Evolutionary conservation across 2,888 invertebrate genomes (phyloP).

Genomic region (Sphecodes monilicornis): DNA sequence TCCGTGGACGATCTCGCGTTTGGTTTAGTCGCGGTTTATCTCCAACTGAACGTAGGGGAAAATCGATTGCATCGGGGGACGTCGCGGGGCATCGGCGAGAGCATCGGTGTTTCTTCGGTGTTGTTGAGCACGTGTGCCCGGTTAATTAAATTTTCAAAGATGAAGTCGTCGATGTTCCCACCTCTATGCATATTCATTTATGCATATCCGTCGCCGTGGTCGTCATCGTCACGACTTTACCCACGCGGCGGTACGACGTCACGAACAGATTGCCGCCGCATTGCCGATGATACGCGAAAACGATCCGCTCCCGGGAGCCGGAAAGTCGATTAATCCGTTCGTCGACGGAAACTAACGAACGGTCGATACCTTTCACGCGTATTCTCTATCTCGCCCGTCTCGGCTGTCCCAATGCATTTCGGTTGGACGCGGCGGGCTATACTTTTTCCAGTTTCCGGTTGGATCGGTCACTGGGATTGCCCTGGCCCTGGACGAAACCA

Average conservation of each 20-base stretch:
- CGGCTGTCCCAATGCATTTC: background rate
- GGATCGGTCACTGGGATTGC: background rate
- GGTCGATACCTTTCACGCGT: slow-evolving; percentile 15
- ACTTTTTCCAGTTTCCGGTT: background rate
- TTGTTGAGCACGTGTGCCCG: slow-evolving; percentile 49
- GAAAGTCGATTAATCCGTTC: slow-evolving; percentile 10
- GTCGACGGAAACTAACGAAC: background rate
- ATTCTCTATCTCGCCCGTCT: background rate
- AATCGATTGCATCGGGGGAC: background rate
- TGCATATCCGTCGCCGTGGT: slow-evolving; percentile 32
- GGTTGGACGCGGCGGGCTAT: background rate
- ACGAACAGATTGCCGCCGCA: slow-evolving; percentile 27
- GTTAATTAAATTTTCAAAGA: slow-evolving; percentile 60
- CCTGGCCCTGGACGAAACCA: background rate
- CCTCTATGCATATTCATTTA: slow-evolving; percentile 55
- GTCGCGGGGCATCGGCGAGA: background rate
- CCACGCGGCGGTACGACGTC: slow-evolving; percentile 28
- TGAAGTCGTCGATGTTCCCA: slow-evolving; percentile 38
- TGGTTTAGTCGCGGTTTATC: slow-evolving; percentile 9
- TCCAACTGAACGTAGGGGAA: slow-evolving; percentile 25
- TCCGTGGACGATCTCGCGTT: background rate
- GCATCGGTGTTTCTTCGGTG: slow-evolving; percentile 29
- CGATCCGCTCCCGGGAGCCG: slow-evolving; percentile 17
- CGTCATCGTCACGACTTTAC: slow-evolving; percentile 24
- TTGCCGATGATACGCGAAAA: slow-evolving; percentile 26